These are phyloP conservation scores for Entosphenus tridentatus DNA, from an alignment of 2,113 vertebrate genomes.

Conservation along the genomic window DNA sequence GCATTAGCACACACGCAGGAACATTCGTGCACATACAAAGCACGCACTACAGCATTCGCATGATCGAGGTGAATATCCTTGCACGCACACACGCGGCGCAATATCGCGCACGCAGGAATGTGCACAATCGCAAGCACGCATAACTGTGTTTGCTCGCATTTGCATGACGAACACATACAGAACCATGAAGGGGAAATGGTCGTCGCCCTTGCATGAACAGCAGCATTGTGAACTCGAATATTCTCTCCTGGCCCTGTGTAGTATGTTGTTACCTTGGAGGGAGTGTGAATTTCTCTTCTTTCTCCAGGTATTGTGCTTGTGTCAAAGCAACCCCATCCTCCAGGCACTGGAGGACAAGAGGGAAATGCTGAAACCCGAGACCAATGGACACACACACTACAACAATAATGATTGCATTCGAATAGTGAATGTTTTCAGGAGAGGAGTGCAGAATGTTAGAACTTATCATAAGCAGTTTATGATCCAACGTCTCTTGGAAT, in stretches of 20 bases:
- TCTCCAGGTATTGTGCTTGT: conserved; percentile 65
- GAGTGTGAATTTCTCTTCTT: conserved; percentile 66
- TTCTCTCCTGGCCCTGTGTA: not conserved
- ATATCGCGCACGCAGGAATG: not conserved
- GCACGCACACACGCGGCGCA: not conserved
- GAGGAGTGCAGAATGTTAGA: too few relatives aligned
- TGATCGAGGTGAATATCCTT: conserved; percentile 10
- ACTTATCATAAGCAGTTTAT: too few relatives aligned
- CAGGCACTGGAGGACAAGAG: conserved; percentile 35
- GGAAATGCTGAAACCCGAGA: not conserved
- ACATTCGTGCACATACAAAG: too few relatives aligned
- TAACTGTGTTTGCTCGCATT: not conserved
- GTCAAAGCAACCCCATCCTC: conserved; percentile 47
- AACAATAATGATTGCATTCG: too few relatives aligned
- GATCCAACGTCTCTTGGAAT: too few relatives aligned
- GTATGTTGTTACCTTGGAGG: conserved; percentile 40
- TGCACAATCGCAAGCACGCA: conserved; percentile 1
- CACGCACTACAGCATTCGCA: too few relatives aligned
- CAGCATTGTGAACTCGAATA: not conserved
- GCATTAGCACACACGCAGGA: not conserved
- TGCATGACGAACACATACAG: too few relatives aligned
- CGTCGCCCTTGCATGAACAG: not conserved
- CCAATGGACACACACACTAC: conserved; percentile 9
- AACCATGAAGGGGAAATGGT: not conserved
- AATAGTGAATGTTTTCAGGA: too few relatives aligned